phyloP scores from a whole-genome alignment of 2,888 invertebrate species.

The Limnephilus auricula region DNA sequence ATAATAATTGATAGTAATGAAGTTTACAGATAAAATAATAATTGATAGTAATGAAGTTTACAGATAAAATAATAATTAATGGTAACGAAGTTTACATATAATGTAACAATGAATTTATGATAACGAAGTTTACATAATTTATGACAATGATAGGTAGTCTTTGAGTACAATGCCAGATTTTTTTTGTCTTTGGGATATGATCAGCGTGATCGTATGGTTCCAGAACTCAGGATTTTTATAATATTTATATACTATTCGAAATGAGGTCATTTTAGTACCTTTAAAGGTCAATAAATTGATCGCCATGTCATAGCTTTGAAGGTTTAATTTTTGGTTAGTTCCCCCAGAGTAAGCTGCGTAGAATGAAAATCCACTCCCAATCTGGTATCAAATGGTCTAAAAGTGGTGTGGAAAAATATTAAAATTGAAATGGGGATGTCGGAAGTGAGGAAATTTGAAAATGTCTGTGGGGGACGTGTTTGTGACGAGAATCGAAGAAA shows the following conservation, averaged over 20 bases:
- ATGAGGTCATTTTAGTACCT: background rate
- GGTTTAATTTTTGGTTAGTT: background rate
- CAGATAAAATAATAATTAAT: too few species aligned
- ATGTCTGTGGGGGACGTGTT: slow-evolving; percentile 57
- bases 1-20: too few species aligned
- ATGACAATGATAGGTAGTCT: too few species aligned
- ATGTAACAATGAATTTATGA: too few species aligned
- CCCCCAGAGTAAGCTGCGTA: background rate
- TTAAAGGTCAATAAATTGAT: background rate
- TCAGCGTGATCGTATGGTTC: too few species aligned
- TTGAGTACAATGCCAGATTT: too few species aligned
- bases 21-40: too few species aligned
- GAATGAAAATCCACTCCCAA: slow-evolving; percentile 13
- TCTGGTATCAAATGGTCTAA: slow-evolving; percentile 38
- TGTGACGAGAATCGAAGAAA: slow-evolving; percentile 52
- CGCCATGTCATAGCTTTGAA: background rate
- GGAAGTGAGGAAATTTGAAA: slow-evolving; percentile 58
- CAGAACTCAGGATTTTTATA: too few species aligned
- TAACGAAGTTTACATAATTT: too few species aligned
- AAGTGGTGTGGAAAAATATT: slow-evolving; percentile 47
- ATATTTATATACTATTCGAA: background rate
- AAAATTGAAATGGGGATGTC: slow-evolving; percentile 45
- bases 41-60: too few species aligned
- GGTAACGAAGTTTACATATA: too few species aligned
- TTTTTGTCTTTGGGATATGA: too few species aligned